Evolutionary conservation across 2,888 invertebrate species (phyloP).

Genomic region (Catocala fraxini): DNA sequence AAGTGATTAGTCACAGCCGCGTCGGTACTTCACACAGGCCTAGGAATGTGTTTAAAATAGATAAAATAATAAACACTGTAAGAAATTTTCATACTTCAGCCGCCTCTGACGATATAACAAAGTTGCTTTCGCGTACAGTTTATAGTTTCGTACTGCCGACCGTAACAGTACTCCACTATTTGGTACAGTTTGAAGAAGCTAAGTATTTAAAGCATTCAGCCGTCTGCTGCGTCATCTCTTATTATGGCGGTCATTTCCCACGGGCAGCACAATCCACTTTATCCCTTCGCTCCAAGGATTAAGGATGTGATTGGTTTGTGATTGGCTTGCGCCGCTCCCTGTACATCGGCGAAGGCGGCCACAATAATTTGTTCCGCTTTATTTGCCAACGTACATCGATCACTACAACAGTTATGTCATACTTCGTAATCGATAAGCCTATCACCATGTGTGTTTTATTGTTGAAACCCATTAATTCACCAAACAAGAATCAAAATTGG

Average conservation of each 20-base stretch:
- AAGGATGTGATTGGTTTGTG: slow-evolving; percentile 57
- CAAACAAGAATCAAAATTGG: slow-evolving; percentile 7
- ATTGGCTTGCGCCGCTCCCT: slow-evolving; percentile 52
- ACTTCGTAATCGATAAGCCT: slow-evolving; percentile 44
- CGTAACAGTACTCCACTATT: slow-evolving; percentile 14
- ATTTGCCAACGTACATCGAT: slow-evolving; percentile 65
- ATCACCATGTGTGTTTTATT: not conserved
- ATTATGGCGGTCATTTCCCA: slow-evolving; percentile 60
- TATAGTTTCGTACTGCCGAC: slow-evolving; percentile 24
- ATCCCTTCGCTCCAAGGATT: slow-evolving; percentile 46
- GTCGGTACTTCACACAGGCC: slow-evolving; percentile 37
- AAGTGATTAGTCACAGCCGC: slow-evolving; percentile 58
- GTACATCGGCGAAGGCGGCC: slow-evolving; percentile 50
- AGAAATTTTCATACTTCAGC: slow-evolving; percentile 28
- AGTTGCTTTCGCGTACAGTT: slow-evolving; percentile 10
- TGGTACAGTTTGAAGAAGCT: slow-evolving; percentile 41
- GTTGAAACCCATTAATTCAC: not conserved
- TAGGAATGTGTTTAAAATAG: slow-evolving; percentile 51
- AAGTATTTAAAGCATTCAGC: slow-evolving; percentile 53
- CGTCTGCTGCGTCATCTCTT: slow-evolving; percentile 59
- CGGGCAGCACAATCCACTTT: slow-evolving; percentile 53
- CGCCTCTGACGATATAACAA: slow-evolving; percentile 11
- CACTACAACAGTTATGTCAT: slow-evolving; percentile 50
- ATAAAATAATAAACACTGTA: slow-evolving; percentile 40
- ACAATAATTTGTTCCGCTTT: slow-evolving; percentile 70